These are phyloP conservation scores for Parapsyche elsis DNA, from an alignment of 1,140 invertebrate species.

Conservation along the genomic window DNA sequence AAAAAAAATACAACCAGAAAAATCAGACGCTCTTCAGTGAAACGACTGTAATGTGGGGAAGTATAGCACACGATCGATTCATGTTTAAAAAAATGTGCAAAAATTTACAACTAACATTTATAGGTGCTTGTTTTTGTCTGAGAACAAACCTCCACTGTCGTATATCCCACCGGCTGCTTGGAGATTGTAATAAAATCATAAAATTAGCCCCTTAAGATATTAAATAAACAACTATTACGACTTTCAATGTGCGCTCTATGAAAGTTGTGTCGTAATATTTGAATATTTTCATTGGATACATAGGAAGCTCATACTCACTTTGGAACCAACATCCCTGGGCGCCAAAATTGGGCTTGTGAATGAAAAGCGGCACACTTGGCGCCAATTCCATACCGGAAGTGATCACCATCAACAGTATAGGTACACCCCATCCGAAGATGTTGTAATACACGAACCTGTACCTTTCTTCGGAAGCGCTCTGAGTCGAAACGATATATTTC, in stretches of 20 bases:
- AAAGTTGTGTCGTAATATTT: no score
- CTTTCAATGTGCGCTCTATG: no score
- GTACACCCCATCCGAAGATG: conserved; percentile 65
- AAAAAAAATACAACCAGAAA: no score
- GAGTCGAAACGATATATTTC: neutral
- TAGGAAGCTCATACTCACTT: conserved; percentile 61
- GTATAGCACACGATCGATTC: no score
- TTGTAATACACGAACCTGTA: conserved; percentile 66
- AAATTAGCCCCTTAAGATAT: no score
- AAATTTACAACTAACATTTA: neutral
- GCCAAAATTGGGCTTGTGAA: conserved; percentile 66
- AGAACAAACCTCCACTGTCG: neutral
- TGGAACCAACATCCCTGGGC: conserved; percentile 66
- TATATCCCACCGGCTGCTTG: neutral
- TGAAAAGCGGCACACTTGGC: conserved; percentile 64
- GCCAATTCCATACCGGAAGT: conserved; percentile 64
- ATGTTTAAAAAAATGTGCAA: neutral
- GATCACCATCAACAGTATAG: conserved; percentile 62
- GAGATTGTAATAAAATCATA: neutral
- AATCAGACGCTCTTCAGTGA: no score
- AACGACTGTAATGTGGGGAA: no score
- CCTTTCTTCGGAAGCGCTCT: conserved; percentile 51
- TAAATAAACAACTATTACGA: no score
- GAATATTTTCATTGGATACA: no score
- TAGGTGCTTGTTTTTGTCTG: neutral